phyloP scores from a whole-genome alignment of 2,888 invertebrate genomes.

The Cremastinae sp. region DNA sequence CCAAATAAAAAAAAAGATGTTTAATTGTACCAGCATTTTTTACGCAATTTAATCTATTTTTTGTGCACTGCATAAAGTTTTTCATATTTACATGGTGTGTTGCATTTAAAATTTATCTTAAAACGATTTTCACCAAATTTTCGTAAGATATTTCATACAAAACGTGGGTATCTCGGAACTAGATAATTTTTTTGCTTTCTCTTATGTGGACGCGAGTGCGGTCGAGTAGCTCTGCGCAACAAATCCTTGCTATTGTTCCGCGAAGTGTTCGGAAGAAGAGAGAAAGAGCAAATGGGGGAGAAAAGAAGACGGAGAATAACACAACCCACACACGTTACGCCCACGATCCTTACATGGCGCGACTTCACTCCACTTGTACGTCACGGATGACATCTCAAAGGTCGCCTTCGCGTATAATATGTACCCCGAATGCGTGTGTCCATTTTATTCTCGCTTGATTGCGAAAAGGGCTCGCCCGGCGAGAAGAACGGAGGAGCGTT shows the following conservation, averaged over 20 bases:
- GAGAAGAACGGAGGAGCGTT: conserved; percentile 34
- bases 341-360: conserved; percentile 61
- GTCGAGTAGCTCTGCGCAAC: conserved; percentile 43
- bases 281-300: conserved; percentile 24
- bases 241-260: conserved; percentile 65
- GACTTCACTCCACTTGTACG: conserved; percentile 65
- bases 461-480: conserved; percentile 56
- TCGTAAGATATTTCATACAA: too few relatives aligned
- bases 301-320: conserved; percentile 37
- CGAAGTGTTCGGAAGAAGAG: conserved; percentile 37
- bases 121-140: too few relatives aligned
- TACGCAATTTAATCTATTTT: too few relatives aligned
- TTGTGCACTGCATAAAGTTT: too few relatives aligned
- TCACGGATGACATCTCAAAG: conserved; percentile 66
- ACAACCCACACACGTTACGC: conserved; percentile 62
- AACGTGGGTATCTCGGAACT: conserved; percentile 38
- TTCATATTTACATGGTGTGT: too few relatives aligned
- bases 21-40: too few relatives aligned
- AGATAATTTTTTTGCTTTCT: conserved; percentile 38
- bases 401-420: conserved; percentile 56
- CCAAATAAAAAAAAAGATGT: too few relatives aligned
- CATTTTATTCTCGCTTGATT: conserved; percentile 60
- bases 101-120: too few relatives aligned
- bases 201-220: conserved; percentile 25
- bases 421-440: conserved; percentile 56